Evolutionary conservation across 2,113 vertebrate species (phyloP).

Genomic region (Myotis brandtii): DNA sequence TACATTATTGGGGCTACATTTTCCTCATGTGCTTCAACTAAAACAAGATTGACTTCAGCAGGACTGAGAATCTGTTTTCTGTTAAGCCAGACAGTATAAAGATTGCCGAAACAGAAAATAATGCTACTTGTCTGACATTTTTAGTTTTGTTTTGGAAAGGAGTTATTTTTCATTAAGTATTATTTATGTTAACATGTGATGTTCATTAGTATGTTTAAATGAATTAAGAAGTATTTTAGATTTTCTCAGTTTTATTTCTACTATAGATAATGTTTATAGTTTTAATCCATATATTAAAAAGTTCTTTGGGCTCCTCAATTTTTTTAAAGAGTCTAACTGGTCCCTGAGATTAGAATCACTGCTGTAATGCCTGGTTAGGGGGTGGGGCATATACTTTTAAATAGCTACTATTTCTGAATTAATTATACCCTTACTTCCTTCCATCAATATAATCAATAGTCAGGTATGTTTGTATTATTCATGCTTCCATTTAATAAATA

Average conservation of each 20-base stretch:
- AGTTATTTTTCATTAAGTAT: constrained; percentile 35
- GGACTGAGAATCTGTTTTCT: neutral
- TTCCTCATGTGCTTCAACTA: neutral
- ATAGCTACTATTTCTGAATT: constrained; percentile 64
- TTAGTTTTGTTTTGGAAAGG: neutral
- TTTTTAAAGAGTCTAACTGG: neutral
- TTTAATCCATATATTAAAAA: neutral
- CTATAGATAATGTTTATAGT: neutral
- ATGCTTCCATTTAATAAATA: constrained; percentile 75
- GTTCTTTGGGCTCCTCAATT: neutral
- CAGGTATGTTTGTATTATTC: constrained; percentile 71
- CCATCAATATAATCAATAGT: constrained; percentile 68
- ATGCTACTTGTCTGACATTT: neutral
- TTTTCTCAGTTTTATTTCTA: constrained; percentile 22
- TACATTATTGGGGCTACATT: neutral
- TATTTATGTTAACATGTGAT: constrained; percentile 11
- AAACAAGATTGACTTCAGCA: neutral
- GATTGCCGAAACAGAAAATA: neutral
- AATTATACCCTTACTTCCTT: constrained; percentile 70
- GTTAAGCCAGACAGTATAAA: neutral
- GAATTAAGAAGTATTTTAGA: neutral
- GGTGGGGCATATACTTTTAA: neutral
- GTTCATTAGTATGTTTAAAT: constrained; percentile 26
- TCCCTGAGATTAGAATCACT: neutral
- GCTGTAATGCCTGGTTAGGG: neutral